Percentiles rank a stretch among this genome's conserved stretches.
Conservation (phyloP, 2,113 vertebrate genomes). For the Tichodroma muraria region DNA sequence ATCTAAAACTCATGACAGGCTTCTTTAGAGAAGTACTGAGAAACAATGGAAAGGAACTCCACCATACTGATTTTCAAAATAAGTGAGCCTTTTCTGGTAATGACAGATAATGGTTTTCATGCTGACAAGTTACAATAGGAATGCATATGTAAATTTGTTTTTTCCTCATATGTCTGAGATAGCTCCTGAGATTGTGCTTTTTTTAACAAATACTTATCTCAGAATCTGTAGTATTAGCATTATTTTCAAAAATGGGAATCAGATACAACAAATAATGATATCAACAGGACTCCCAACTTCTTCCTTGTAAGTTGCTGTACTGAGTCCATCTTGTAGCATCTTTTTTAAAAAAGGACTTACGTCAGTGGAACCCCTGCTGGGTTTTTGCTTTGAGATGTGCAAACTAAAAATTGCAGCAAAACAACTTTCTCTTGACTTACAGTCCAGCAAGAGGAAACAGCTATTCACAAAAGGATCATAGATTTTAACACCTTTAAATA, state of each 20-base stretch:
- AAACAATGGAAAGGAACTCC: background rate
- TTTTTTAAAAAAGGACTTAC: background rate
- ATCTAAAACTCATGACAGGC: background rate
- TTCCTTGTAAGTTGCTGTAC: background rate
- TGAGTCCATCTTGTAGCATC: no score
- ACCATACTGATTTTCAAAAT: background rate
- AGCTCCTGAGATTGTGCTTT: background rate
- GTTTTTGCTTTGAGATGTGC: background rate
- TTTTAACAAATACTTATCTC: background rate
- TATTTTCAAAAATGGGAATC: background rate
- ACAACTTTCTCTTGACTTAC: background rate
- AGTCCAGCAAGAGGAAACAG: background rate
- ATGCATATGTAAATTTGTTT: background rate
- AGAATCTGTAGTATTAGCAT: background rate
- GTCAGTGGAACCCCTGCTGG: no score
- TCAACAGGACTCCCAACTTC: background rate
- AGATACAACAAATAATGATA: background rate
- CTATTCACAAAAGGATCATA: background rate
- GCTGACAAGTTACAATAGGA: background rate
- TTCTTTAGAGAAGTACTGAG: background rate
- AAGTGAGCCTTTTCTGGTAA: background rate
- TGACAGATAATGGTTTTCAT: background rate
- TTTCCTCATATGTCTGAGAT: background rate
- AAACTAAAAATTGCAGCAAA: background rate
- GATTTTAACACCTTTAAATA: background rate